These are phyloP conservation scores for Pipa parva DNA, from an alignment of 2,113 vertebrate genomes.

Conservation along the genomic window DNA sequence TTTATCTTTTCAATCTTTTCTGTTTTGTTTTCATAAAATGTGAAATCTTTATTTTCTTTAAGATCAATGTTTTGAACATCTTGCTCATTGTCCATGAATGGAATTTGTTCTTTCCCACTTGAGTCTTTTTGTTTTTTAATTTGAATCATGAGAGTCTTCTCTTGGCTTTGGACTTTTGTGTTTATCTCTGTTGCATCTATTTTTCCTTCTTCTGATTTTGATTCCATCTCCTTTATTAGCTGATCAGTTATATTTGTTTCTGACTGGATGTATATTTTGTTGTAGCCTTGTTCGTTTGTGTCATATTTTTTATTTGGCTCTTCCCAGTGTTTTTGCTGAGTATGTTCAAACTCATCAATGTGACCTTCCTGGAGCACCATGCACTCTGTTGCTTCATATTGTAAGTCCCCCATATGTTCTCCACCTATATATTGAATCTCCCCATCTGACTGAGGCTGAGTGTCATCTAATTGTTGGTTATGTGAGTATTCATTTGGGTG, in stretches of 20 bases:
- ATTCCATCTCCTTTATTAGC: not conserved
- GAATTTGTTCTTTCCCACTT: not conserved
- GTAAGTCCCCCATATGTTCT: no score
- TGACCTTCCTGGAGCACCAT: not conserved
- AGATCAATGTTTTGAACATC: not conserved
- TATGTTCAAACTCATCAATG: not conserved
- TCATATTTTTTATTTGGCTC: not conserved
- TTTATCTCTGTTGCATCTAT: not conserved
- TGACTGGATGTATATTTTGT: not conserved
- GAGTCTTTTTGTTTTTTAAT: no score
- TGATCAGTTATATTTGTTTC: not conserved
- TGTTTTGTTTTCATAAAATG: not conserved
- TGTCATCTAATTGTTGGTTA: no score
- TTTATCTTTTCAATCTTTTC: not conserved
- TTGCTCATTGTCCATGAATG: not conserved
- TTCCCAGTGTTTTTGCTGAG: not conserved
- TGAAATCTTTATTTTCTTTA: not conserved
- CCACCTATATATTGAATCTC: not conserved
- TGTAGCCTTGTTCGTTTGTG: not conserved
- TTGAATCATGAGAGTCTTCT: not conserved
- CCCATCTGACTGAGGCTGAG: not conserved
- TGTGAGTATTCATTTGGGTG: no score
- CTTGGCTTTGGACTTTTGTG: not conserved
- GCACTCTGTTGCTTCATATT: not conserved
- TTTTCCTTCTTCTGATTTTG: not conserved